phyloP scores from a whole-genome alignment of 2,888 invertebrate species.

The Caenorhabditis becei region DNA sequence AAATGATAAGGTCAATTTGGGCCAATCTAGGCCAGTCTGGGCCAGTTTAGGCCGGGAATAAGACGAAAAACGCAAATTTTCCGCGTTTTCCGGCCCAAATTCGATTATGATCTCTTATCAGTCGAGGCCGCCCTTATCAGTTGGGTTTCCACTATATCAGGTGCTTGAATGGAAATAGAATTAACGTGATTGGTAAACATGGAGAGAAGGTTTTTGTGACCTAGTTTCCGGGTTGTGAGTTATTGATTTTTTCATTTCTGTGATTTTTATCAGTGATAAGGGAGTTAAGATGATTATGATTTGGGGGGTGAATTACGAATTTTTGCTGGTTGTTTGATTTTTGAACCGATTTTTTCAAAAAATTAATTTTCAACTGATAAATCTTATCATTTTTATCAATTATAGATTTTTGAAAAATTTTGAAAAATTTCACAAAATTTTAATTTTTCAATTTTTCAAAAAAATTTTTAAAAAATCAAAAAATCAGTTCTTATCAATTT shows the following conservation, averaged over 20 bases:
- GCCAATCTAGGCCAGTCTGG: too few species aligned
- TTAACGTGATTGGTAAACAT: not conserved
- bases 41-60: not conserved
- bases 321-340: not conserved
- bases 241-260: not conserved
- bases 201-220: not conserved
- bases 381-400: not conserved
- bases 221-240: not conserved
- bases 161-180: not conserved
- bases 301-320: not conserved
- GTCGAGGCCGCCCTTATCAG: not conserved
- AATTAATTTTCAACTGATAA: too few species aligned
- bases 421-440: not conserved
- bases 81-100: constrained; percentile 1
- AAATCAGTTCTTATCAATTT: too few species aligned
- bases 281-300: not conserved
- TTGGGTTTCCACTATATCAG: not conserved
- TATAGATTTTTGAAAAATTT: not conserved
- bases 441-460: not conserved
- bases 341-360: not conserved
- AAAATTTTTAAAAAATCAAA: not conserved
- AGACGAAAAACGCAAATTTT: not conserved
- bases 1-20: too few species aligned
- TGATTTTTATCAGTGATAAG: not conserved
- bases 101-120: constrained; percentile 50